Conservation (phyloP, 2,797 vertebrate genomes). For the Manis pentadactyla region DNA sequence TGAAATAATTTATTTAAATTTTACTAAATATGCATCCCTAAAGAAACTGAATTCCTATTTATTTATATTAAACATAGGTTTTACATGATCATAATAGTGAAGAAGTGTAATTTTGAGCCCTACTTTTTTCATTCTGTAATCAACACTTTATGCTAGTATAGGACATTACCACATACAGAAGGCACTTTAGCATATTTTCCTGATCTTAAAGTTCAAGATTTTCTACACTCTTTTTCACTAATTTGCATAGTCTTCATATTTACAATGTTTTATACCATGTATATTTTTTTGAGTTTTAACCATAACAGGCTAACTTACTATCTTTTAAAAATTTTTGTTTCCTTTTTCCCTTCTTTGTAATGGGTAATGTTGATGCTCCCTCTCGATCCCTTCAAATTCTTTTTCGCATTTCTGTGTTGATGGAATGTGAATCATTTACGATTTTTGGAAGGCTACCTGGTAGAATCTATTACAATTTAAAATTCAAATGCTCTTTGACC, state of each 20-base stretch:
- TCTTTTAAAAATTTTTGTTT: background rate
- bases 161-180: background rate
- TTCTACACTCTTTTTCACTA: background rate
- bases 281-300: background rate
- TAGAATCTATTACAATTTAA: background rate
- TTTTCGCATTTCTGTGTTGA: background rate
- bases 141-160: background rate
- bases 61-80: background rate
- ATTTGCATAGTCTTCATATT: background rate
- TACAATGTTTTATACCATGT: background rate
- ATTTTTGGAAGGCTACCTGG: background rate
- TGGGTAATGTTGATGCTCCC: background rate
- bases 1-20: conserved; percentile 11
- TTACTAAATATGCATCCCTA: background rate
- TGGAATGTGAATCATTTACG: background rate
- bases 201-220: background rate
- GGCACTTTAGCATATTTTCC: background rate
- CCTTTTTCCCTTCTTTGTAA: no score
- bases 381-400: background rate
- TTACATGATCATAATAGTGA: background rate
- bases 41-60: background rate
- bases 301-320: background rate
- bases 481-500: background rate
- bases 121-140: background rate
- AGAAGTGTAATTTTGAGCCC: background rate